phyloP scores from a whole-genome alignment of 2,888 invertebrate species.

The Halictus quadricinctus region DNA sequence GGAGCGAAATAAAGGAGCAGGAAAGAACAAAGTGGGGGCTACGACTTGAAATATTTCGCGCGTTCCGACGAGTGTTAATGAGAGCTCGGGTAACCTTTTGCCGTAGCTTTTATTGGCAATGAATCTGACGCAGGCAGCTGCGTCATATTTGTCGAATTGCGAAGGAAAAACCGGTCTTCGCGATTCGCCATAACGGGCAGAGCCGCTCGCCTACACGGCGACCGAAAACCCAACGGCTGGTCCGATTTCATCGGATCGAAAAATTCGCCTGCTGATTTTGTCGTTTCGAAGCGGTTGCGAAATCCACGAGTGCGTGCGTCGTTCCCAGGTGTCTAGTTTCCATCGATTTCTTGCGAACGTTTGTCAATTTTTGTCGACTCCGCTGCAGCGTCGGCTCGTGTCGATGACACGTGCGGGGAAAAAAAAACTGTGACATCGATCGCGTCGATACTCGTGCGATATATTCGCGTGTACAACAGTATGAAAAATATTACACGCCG shows the following conservation, averaged over 20 bases:
- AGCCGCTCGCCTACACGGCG: not conserved
- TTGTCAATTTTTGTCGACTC: not conserved
- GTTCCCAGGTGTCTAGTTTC: not conserved
- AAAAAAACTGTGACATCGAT: not conserved
- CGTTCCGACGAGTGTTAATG: slow-evolving; percentile 48
- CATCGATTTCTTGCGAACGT: not conserved
- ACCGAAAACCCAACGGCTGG: slow-evolving; percentile 44
- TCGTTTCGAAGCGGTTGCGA: not conserved
- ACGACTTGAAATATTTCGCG: slow-evolving; percentile 25
- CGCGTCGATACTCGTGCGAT: not conserved
- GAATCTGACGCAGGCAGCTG: slow-evolving; percentile 55
- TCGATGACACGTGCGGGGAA: not conserved
- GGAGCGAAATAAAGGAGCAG: slow-evolving; percentile 6
- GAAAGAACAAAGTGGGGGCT: slow-evolving; percentile 12
- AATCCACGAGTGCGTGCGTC: not conserved
- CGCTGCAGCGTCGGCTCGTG: too few relatives aligned
- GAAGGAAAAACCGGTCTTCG: slow-evolving; percentile 57
- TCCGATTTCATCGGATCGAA: slow-evolving; percentile 4
- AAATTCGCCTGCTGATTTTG: not conserved
- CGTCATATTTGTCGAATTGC: slow-evolving; percentile 61
- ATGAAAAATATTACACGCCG: not conserved
- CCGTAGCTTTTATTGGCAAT: slow-evolving; percentile 58
- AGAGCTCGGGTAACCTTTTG: slow-evolving; percentile 48
- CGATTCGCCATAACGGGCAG: slow-evolving; percentile 26
- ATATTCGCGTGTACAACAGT: not conserved